phyloP scores from a whole-genome alignment of 2,888 invertebrate genomes.

The Cataglyphis albicans region DNA sequence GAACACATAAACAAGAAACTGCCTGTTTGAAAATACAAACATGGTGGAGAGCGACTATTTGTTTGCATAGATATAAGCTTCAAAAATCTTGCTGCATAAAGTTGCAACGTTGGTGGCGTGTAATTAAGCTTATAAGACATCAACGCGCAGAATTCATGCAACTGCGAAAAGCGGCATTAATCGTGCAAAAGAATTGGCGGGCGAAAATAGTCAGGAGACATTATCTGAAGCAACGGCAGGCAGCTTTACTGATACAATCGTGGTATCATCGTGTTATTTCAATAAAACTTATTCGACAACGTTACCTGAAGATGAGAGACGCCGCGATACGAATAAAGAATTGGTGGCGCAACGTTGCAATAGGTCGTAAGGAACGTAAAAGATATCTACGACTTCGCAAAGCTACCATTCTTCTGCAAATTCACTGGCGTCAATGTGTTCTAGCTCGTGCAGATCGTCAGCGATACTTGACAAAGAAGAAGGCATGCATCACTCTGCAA shows the following conservation, averaged over 20 bases:
- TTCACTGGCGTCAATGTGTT: slow-evolving; percentile 54
- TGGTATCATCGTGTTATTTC: slow-evolving; percentile 65
- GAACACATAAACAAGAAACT: background rate
- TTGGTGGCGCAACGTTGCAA: slow-evolving; percentile 63
- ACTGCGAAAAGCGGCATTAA: background rate
- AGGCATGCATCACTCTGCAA: slow-evolving; percentile 79
- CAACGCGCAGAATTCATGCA: slow-evolving; percentile 23
- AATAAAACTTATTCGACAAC: slow-evolving; percentile 77
- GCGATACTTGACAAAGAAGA: slow-evolving; percentile 69
- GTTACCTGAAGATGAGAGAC: slow-evolving; percentile 72
- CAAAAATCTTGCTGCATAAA: slow-evolving; percentile 13
- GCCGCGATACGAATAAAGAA: slow-evolving; percentile 72
- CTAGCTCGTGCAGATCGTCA: slow-evolving; percentile 80
- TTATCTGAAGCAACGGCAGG: slow-evolving; percentile 64
- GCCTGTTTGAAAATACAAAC: slow-evolving; percentile 75
- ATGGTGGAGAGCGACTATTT: slow-evolving; percentile 73
- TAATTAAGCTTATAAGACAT: background rate
- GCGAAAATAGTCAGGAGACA: slow-evolving; percentile 28
- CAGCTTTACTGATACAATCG: slow-evolving; percentile 72
- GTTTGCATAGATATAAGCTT: slow-evolving; percentile 67
- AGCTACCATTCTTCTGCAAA: slow-evolving; percentile 55
- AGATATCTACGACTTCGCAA: slow-evolving; percentile 49
- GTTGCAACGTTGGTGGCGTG: slow-evolving; percentile 43
- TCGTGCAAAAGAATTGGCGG: slow-evolving; percentile 24
- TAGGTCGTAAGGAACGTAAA: slow-evolving; percentile 14